Evolutionary conservation across 2,797 vertebrate species (phyloP), one percentile per base, ranked within the genome.

Genomic region (Crocodylus rhombifer): DNA sequence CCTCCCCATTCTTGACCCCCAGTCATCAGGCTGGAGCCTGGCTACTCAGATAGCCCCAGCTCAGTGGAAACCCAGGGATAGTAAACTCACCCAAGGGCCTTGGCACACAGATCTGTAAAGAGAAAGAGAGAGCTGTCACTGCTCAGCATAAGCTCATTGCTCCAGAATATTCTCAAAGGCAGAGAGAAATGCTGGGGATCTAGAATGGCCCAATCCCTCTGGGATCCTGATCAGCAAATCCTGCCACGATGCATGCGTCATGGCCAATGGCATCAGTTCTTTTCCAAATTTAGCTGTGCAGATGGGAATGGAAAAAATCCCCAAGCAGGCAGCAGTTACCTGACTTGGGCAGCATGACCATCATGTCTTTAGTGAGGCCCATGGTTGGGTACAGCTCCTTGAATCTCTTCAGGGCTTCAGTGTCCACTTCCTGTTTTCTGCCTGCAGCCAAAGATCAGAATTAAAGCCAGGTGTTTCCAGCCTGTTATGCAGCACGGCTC

Each of bases 391-490:
- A 60, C 67, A 95, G 56, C 73, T 90, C 80, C 18, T 5, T 13
- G 28, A 97, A 92, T 62, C 74, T 93, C 80, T 95, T 69, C 80
- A 96, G 86, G 58, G 90, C 61, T 58, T 90, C 55, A 7, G 82
- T 78, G 16, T 36, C 91, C 18, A 20, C 0, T 0, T 92, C 73
- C 86, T 84, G 73, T 14, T 51, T 75, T 74, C 94, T 87, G 1
- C 42, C 95, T 96, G 67, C 73, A 87, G 60, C 6, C 87, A 88
- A 63, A 93, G 51, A 93, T 3, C 30, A 58, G n/a, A 5, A 84
- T 23, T 0, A 0, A 23, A 69, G 36, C 62, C 8, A 63, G 65
- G 13, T 87, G 51, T 69, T 30, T 23, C 67, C 67, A 69, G 30
- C 30, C 33, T 18, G 20, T 33, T 30, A 30, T 20, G 7, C 23